phyloP scores from a whole-genome alignment of 1,140 invertebrate genomes.

The Carposina sasakii region DNA sequence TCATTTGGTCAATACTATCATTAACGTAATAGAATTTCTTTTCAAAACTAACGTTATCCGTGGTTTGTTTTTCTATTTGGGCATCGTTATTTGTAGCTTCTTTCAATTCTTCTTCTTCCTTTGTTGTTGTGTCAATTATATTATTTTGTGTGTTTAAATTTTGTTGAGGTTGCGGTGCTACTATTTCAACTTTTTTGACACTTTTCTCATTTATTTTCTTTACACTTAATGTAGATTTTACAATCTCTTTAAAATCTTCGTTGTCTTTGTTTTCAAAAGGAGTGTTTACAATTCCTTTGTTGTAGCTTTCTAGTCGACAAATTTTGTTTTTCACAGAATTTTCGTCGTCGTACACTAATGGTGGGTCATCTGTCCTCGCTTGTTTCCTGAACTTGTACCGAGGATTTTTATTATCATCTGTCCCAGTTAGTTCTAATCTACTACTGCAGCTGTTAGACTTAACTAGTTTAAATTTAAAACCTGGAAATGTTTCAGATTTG shows the following conservation, averaged over 20 bases:
- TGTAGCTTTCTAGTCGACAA: constrained; percentile 67
- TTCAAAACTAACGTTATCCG: constrained; percentile 52
- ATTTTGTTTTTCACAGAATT: constrained; percentile 72
- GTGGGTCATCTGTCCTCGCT: constrained; percentile 54
- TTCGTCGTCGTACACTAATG: constrained; percentile 57
- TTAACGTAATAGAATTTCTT: constrained; percentile 70
- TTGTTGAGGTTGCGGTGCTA: no score
- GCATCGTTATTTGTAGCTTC: no score
- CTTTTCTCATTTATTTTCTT: constrained; percentile 30
- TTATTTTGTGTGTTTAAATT: constrained; percentile 18
- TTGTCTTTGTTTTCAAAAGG: constrained; percentile 56
- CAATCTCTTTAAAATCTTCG: constrained; percentile 36
- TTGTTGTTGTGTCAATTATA: constrained; percentile 17
- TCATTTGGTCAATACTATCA: constrained; percentile 65
- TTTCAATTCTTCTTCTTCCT: constrained; percentile 27
- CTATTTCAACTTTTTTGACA: constrained; percentile 21
- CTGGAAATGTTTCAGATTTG: constrained; percentile 63
- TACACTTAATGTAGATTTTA: constrained; percentile 31
- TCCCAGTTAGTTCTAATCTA: constrained; percentile 83
- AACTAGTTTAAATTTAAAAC: constrained; percentile 83
- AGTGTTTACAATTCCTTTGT: constrained; percentile 59
- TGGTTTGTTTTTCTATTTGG: constrained; percentile 37
- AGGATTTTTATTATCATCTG: constrained; percentile 63
- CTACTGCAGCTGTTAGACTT: constrained; percentile 91
- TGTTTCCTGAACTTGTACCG: constrained; percentile 50